Evolutionary conservation across 2,888 invertebrate genomes (phyloP), one percentile per base, ranked within the genome.

Genomic region (Acrobasis suavella): DNA sequence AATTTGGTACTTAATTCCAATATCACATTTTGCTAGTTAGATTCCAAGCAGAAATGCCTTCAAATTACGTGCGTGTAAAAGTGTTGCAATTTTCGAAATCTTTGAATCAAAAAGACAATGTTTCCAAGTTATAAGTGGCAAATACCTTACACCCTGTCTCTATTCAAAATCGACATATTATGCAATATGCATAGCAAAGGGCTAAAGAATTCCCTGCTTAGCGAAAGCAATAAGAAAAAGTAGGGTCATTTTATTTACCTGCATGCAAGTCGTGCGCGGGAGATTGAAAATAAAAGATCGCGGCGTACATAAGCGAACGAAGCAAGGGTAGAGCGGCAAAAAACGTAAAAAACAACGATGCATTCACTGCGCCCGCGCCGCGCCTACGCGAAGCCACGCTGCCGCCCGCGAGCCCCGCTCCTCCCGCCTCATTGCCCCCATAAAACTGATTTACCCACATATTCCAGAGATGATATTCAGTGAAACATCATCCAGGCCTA

Each of bases 311-410:
- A 83, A 78, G 77, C 77, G 68, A 72, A 78, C 72, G 72, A 76
- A 73, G 84, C 82, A 84, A 87, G 87, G 87, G 85, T 86, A 82
- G 76, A 82, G 86, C 86, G 75, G 86, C 85, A 90, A 91, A 91
- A 90, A 90, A 86, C 75, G 78, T 75, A 86, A 82, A 86, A 87
- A 84, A 76, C 72, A 71, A 75, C 78, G 78, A 76, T 72, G 73
- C 76, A 74, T 72, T 71, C 74, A 72, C 68, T 76, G 81, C 83
- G 82, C 87, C 89, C 49, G 46, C 55, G 60, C 22, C 61, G 81
- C 85, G 82, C 87, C 89, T 83, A 87, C 89, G 86, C 86, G 79
- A 77, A 81, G 78, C 77, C 76, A 77, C 77, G 74, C 74, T 68
- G 70, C 14, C 55, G 37, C 70, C 75, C 74, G 72, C 58, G 14